These are phyloP conservation scores for Antedon mediterranea DNA, from an alignment of 53 echinoderm and acorn worm genomes.

Conservation along the genomic window DNA sequence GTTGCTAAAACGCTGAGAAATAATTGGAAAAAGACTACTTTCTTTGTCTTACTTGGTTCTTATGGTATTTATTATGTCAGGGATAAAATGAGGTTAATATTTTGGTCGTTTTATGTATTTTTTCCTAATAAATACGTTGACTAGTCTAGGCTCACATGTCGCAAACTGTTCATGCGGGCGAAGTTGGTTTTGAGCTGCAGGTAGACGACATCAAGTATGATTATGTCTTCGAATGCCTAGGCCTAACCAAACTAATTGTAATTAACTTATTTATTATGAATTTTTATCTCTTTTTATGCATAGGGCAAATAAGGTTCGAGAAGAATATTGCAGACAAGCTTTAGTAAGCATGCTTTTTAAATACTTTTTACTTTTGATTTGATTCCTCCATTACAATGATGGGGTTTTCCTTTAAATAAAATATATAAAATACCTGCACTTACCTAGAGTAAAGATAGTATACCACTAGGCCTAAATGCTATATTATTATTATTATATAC, in stretches of 20 bases:
- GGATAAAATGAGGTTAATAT: slow-evolving; percentile 59
- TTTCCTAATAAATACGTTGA: not conserved
- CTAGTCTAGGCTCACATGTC: too few species aligned
- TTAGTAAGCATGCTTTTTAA: too few species aligned
- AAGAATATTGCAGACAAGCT: slow-evolving; percentile 65
- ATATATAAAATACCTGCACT: too few species aligned
- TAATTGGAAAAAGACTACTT: slow-evolving; percentile 93
- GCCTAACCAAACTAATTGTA: not conserved
- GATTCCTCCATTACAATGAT: too few species aligned
- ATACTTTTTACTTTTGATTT: not conserved
- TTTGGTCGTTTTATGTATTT: not conserved
- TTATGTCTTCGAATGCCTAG: too few species aligned
- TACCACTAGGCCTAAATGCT: too few species aligned
- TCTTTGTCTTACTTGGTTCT: slow-evolving; percentile 24
- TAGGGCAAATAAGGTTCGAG: slow-evolving; percentile 69
- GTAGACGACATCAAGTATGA: too few species aligned
- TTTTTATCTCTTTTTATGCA: slow-evolving; percentile 5
- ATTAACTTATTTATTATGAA: not conserved
- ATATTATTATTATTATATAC: too few species aligned
- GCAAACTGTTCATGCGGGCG: too few species aligned
- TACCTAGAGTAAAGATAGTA: too few species aligned
- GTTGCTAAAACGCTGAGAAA: slow-evolving; percentile 47
- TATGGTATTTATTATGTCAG: slow-evolving; percentile 58
- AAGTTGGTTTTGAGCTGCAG: too few species aligned
- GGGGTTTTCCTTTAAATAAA: too few species aligned